phyloP scores from a whole-genome alignment of 2,888 invertebrate species.

The Eueremaeus valkanovi region DNA sequence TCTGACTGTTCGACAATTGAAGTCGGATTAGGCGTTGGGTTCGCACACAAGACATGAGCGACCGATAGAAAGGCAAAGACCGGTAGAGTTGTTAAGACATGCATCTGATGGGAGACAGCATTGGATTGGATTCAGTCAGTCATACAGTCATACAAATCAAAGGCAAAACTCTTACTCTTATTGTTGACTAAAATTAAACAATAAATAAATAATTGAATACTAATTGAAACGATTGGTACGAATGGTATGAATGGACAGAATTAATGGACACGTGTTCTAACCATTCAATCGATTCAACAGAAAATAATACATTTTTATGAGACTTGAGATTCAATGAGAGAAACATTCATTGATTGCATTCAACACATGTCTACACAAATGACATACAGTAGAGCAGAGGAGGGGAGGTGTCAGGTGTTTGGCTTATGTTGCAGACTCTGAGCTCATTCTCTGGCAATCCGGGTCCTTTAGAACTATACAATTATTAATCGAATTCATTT shows the following conservation, averaged over 20 bases:
- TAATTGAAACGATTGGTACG: not conserved
- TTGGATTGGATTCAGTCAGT: not conserved
- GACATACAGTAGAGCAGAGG: too few species aligned
- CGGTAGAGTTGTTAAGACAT: not conserved
- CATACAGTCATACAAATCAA: not conserved
- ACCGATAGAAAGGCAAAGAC: not conserved
- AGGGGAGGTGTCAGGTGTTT: too few species aligned
- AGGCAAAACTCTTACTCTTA: not conserved
- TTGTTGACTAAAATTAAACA: too few species aligned
- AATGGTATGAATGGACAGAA: not conserved
- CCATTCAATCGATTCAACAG: not conserved
- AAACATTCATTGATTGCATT: not conserved
- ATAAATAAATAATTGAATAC: not conserved
- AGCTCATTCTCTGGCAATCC: too few species aligned
- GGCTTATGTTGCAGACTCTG: too few species aligned
- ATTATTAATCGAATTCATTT: too few species aligned
- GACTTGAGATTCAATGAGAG: not conserved
- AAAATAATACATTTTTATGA: not conserved
- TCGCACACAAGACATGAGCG: not conserved
- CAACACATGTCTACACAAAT: too few species aligned
- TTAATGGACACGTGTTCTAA: not conserved
- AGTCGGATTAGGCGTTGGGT: not conserved
- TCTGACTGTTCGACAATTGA: constrained; percentile 10
- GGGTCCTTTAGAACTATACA: too few species aligned
- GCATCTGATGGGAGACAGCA: not conserved